phyloP scores from a whole-genome alignment of 1,140 invertebrate species.

The Cydia strobilella region DNA sequence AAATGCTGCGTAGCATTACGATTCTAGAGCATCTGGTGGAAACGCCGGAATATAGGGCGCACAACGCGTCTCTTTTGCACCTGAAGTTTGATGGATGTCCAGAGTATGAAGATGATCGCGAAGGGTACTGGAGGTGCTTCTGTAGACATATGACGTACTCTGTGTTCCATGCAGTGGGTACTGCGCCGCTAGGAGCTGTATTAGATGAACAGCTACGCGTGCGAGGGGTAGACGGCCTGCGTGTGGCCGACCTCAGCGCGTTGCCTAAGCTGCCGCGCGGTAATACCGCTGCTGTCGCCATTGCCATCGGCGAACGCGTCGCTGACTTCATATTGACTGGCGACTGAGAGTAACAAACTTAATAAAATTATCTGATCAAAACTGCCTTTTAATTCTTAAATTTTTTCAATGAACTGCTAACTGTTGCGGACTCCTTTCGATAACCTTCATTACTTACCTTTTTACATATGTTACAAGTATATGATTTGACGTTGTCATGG shows the following conservation, averaged over 20 bases:
- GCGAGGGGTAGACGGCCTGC: constrained; percentile 60
- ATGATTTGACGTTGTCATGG: no score
- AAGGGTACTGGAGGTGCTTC: constrained; percentile 73
- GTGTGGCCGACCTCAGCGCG: constrained; percentile 73
- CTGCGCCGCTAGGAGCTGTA: constrained; percentile 50
- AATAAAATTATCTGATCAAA: background rate
- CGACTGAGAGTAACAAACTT: background rate
- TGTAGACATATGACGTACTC: constrained; percentile 71
- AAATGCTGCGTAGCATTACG: constrained; percentile 81
- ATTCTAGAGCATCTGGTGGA: constrained; percentile 79
- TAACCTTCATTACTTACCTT: no score
- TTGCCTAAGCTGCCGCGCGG: constrained; percentile 67
- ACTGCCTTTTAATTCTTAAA: background rate
- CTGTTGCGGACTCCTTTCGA: no score
- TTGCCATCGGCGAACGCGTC: constrained; percentile 80
- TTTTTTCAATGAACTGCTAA: background rate
- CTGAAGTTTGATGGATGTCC: constrained; percentile 46
- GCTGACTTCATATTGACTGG: constrained; percentile 81
- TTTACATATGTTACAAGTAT: no score
- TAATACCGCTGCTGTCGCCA: constrained; percentile 60
- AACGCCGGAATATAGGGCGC: constrained; percentile 77
- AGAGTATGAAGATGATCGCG: background rate
- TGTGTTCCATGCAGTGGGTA: constrained; percentile 75
- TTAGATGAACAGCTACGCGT: constrained; percentile 63
- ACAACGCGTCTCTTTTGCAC: constrained; percentile 44